Percentiles rank a stretch among this genome's conserved stretches.
Evolutionary conservation across 1,140 invertebrate species (phyloP).

Genomic region (Polypedilum pembai): DNA sequence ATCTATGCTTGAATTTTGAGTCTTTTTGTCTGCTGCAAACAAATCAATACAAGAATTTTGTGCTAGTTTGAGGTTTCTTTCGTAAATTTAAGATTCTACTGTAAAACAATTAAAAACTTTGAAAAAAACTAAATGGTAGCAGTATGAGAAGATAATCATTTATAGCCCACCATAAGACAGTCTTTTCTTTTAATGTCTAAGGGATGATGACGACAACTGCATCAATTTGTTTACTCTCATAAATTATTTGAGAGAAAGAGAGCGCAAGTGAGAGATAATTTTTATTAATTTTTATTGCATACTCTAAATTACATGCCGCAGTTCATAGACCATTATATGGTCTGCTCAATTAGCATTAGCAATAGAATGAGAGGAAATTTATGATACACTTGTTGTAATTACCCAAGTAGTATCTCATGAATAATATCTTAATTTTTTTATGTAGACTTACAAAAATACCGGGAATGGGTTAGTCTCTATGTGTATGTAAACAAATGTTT

Average conservation of each 20-base stretch:
- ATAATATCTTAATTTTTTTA: not conserved
- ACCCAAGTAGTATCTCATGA: not conserved
- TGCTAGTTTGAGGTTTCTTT: too few species aligned
- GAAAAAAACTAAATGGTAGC: too few species aligned
- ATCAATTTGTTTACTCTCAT: not conserved
- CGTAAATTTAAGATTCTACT: too few species aligned
- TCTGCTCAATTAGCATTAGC: not conserved
- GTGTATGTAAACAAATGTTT: too few species aligned
- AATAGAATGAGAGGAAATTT: slow-evolving; percentile 3
- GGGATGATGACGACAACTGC: not conserved
- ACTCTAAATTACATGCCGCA: not conserved
- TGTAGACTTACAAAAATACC: too few species aligned
- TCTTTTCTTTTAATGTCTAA: not conserved
- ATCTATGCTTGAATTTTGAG: not conserved
- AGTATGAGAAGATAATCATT: too few species aligned
- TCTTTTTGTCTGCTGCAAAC: not conserved
- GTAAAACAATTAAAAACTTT: too few species aligned
- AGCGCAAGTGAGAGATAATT: slow-evolving; percentile 4
- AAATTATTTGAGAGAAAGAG: not conserved
- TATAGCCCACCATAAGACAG: too few species aligned
- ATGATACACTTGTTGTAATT: slow-evolving; percentile 22
- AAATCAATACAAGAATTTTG: too few species aligned
- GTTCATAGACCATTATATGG: slow-evolving; percentile 4
- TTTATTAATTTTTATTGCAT: slow-evolving; percentile 14
- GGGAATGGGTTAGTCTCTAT: too few species aligned